Evolutionary conservation across 2,113 vertebrate species (phyloP), one percentile per base, ranked within the genome.

Genomic region (Rhadina sibilatrix): DNA sequence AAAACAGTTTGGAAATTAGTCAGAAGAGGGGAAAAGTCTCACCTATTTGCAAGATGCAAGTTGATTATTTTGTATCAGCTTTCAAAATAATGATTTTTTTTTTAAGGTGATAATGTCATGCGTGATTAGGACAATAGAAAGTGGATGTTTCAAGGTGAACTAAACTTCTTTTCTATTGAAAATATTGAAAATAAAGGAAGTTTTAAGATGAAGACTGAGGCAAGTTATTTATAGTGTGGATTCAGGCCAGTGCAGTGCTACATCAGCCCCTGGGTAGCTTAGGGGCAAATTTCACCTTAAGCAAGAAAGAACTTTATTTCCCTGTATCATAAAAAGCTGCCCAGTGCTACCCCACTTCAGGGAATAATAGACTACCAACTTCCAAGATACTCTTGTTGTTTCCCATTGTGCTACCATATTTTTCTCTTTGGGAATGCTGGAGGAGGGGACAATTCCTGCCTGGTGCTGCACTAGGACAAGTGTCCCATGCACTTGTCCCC

Each of bases 201-300:
- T 71, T 87, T 86, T 86, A 64, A 78, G 21, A 35, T 60, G 20
- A n/a, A 66, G 59, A 35, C 47, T 66, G 70, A 44, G 11, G 40
- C 35, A 87, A 83, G 38, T 91, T 85, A 61, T 69, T 91, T 61
- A 66, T 53, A 77, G 31, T 28, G 54, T 80, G 71, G 38, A 78
- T 91, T 78, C 47, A 93, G 83, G 47, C 68, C 68, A 84, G 56
- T 74, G 47, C 80, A 63, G 42, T 57, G 56, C 68, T 61, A 0
- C 70, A 69, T 66, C 46, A 90, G 63, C 68, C 88, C 25, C 38
- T 54, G 66, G 79, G 50, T 44, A 87, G 56, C 83, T 86, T 72
- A 87, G n/a, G 81, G 93, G 59, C 17, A 82, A 84, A 72, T 86
- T 91, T 88, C 44, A 89, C 56, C 56, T 92, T 59, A 88, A 81